A percentile compares a stretch with the other conserved stretches of the same genome.
These are phyloP conservation scores for Corbicula japonica DNA, from an alignment of 2,888 invertebrate genomes.

Conservation along the genomic window DNA sequence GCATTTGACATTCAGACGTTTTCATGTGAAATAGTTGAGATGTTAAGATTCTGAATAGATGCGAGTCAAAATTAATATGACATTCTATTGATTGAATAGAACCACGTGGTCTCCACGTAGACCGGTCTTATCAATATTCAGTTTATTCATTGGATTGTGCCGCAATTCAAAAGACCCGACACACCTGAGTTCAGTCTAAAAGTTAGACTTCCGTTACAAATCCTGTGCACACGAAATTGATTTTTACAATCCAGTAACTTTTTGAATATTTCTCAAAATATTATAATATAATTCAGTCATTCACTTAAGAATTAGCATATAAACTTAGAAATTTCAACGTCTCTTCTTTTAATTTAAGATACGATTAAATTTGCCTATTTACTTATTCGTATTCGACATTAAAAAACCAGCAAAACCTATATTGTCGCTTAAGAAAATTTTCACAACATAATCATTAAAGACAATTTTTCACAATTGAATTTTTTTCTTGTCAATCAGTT, in stretches of 20 bases:
- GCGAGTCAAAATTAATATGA: slow-evolving; percentile 47
- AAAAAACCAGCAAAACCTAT: no score
- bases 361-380: no score
- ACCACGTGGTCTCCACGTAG: slow-evolving; percentile 53
- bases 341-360: no score
- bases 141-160: slow-evolving; percentile 44
- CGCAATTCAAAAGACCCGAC: slow-evolving; percentile 42
- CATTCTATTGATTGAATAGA: slow-evolving; percentile 43
- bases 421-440: no score
- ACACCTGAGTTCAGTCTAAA: slow-evolving; percentile 56
- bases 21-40: slow-evolving; percentile 43
- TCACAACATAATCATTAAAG: no score
- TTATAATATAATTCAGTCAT: slow-evolving; percentile 9
- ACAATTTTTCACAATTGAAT: no score
- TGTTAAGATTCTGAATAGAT: slow-evolving; percentile 45
- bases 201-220: slow-evolving; percentile 49
- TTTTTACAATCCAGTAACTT: slow-evolving; percentile 40
- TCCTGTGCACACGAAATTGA: slow-evolving; percentile 42
- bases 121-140: slow-evolving; percentile 52
- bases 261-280: slow-evolving; percentile 27
- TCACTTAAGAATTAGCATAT: no score
- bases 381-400: no score
- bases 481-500: no score
- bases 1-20: slow-evolving; percentile 26
- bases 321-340: no score